These are phyloP conservation scores for Muschampia plurimacula DNA, from an alignment of 2,888 invertebrate genomes.

Conservation along the genomic window DNA sequence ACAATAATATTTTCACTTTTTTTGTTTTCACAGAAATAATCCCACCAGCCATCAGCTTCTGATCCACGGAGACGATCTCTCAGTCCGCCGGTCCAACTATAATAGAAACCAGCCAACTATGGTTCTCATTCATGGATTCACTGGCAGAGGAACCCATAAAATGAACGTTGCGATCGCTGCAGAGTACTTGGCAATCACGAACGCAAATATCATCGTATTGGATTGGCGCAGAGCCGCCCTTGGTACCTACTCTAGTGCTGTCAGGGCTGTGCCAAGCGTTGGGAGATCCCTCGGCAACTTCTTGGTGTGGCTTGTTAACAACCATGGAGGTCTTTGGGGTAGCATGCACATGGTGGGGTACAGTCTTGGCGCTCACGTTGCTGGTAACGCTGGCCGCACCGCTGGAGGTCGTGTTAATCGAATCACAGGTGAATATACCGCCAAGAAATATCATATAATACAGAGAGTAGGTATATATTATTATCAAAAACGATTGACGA, in stretches of 20 bases:
- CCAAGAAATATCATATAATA: not conserved
- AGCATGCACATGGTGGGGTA: conserved; percentile 62
- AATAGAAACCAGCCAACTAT: conserved; percentile 48
- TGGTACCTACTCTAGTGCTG: conserved; percentile 52
- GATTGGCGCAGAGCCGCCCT: conserved; percentile 56
- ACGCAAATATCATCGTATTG: conserved; percentile 57
- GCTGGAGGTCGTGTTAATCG: conserved; percentile 54
- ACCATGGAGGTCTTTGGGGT: conserved; percentile 50
- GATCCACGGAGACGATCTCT: conserved; percentile 49
- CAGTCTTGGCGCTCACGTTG: conserved; percentile 56
- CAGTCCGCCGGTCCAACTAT: conserved; percentile 54
- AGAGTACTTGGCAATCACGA: conserved; percentile 50
- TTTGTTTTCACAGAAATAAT: conserved; percentile 48
- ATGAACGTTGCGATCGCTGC: conserved; percentile 50
- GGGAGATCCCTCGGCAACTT: conserved; percentile 59
- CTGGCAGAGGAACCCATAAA: conserved; percentile 49
- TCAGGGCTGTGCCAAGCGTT: conserved; percentile 51
- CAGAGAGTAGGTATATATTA: too few relatives aligned
- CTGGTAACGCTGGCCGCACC: conserved; percentile 52
- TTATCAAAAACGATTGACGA: too few relatives aligned
- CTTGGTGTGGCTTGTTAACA: conserved; percentile 51
- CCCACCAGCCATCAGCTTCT: conserved; percentile 50
- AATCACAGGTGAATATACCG: conserved; percentile 56
- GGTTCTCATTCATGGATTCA: conserved; percentile 58
- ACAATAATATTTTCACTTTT: not conserved